Evolutionary conservation across 2,888 invertebrate species (phyloP).

Genomic region (Macropis europaea): DNA sequence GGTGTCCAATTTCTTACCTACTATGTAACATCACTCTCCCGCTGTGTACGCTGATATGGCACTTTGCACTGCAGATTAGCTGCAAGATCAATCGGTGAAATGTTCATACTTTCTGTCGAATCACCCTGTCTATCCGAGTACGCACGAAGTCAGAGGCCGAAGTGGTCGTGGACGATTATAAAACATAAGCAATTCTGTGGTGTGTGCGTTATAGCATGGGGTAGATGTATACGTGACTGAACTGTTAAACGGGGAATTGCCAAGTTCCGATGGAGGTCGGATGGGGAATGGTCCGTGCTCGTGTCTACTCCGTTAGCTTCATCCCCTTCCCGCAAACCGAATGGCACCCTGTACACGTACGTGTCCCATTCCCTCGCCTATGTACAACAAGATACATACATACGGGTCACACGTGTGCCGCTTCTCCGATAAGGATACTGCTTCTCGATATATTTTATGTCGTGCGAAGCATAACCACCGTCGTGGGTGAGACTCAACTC

Average conservation of each 20-base stretch:
- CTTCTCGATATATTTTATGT: constrained; percentile 47
- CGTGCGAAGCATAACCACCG: constrained; percentile 50
- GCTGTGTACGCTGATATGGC: no score
- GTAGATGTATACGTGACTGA: constrained; percentile 69
- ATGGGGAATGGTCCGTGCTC: constrained; percentile 54
- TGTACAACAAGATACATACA: constrained; percentile 51
- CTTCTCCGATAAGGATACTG: constrained; percentile 42
- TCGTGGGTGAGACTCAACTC: background rate
- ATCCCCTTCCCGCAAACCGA: constrained; percentile 36
- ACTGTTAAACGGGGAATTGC: constrained; percentile 69
- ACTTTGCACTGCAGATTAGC: no score
- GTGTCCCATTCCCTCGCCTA: constrained; percentile 36
- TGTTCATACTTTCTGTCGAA: no score
- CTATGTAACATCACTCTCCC: no score
- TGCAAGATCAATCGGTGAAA: no score
- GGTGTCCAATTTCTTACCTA: no score
- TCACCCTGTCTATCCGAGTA: no score
- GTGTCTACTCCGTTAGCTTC: constrained; percentile 49
- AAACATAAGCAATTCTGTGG: constrained; percentile 64
- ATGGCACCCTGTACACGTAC: constrained; percentile 48
- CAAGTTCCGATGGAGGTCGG: constrained; percentile 64
- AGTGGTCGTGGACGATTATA: constrained; percentile 43
- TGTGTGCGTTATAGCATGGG: constrained; percentile 50
- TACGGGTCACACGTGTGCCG: constrained; percentile 56
- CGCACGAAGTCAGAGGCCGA: background rate